A percentile compares a stretch with the other conserved stretches of the same genome.
These are phyloP conservation scores for Sander vitreus DNA, from an alignment of 2,113 vertebrate species.

Conservation along the genomic window DNA sequence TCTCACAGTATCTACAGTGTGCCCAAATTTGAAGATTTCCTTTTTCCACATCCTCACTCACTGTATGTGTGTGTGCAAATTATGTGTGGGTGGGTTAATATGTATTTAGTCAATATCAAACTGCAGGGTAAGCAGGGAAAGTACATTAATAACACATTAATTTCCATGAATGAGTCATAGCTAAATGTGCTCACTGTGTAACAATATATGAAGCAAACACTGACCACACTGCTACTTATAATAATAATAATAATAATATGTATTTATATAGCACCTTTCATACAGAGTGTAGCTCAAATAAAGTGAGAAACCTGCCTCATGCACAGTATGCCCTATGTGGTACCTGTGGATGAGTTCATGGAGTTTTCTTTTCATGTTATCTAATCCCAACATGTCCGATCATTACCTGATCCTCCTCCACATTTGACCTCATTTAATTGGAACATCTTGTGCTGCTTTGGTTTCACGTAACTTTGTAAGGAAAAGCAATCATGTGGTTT, in stretches of 20 bases:
- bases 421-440: neutral
- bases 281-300: too few relatives aligned
- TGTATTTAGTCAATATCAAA: neutral
- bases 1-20: neutral
- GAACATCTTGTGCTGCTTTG: neutral
- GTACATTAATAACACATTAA: neutral
- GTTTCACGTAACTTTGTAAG: neutral
- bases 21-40: neutral
- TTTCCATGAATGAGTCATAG: constrained; percentile 22
- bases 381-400: neutral
- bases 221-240: neutral
- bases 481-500: neutral
- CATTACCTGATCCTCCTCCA: neutral
- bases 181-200: neutral
- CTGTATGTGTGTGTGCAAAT: neutral
- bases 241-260: too few relatives aligned
- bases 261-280: too few relatives aligned
- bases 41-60: neutral
- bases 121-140: constrained; percentile 22
- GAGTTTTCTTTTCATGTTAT: neutral
- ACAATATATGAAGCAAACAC: neutral
- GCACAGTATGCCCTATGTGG: neutral
- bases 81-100: neutral
- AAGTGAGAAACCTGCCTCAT: neutral
- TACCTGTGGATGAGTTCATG: neutral